Evolutionary conservation across 2,113 vertebrate species (phyloP), one percentile per base, ranked within the genome.

Genomic region (Centropus bengalensis): DNA sequence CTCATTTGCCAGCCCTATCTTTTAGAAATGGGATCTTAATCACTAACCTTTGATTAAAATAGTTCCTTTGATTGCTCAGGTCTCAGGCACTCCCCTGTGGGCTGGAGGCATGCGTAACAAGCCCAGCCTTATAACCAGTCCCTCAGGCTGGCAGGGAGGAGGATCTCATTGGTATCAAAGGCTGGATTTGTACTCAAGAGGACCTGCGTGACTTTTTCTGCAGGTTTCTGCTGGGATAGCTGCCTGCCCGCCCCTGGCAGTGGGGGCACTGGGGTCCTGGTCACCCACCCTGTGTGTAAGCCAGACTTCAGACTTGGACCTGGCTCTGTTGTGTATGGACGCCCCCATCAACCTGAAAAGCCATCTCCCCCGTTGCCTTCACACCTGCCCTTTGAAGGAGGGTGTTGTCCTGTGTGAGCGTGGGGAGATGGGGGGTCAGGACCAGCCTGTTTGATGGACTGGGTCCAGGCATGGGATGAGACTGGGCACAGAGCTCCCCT

Each of bases 1-100:
- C 68, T 71, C 2, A 0, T 74, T 66, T 51, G 75, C 54, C 36
- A 70, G 51, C 28, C 64, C 47, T 74, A 17, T 59, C 88, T 73
- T 52, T 64, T 73, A 81, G 47, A 93, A 90, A 94, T 86, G 59
- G 79, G 52, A 74, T 93, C 93, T 95, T 90, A 91, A 86, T 75
- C 68, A 78, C 90, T 52, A 91, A 30, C 76, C 55, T 90, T 78
- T 90, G 94, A 91, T 90, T 91, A 42, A 83, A 93, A 82, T 42
- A 32, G 1, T 62, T 74, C 17, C 49, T 63, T 68, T 68, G 36
- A 14, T 63, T 96, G 45, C 83, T 86, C 77, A 74, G 77, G 59
- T 58, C 80, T 68, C 1, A 0, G 77, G 32, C 93, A 89, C 91
- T 62, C 73, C 87, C 80, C 26, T 89, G 84, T 38, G 69, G 69